Evolutionary conservation across 2,888 invertebrate genomes (phyloP).

Genomic region (Mesorhabditis spiculigera): DNA sequence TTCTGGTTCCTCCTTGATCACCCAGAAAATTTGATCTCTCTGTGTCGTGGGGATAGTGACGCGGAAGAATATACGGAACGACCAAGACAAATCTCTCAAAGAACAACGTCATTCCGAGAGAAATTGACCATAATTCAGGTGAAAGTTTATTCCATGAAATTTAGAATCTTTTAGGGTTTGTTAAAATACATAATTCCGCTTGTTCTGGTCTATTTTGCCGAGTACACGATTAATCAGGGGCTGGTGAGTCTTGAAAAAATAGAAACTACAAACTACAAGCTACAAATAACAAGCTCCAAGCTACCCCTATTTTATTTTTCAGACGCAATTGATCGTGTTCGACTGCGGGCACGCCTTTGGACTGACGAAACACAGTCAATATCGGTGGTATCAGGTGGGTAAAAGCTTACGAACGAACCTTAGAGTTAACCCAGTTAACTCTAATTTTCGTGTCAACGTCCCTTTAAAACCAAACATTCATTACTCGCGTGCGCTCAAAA

Average conservation of each 20-base stretch:
- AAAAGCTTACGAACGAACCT: not conserved
- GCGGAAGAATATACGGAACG: not conserved
- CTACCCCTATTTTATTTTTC: no score
- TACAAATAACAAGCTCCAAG: not conserved
- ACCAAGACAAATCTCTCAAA: no score
- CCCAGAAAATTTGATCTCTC: conserved; percentile 3
- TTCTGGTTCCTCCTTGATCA: not conserved
- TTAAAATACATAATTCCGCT: not conserved
- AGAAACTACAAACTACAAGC: not conserved
- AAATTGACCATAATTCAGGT: not conserved
- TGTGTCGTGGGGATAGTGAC: not conserved
- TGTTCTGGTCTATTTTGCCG: not conserved
- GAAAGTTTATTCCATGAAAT: not conserved
- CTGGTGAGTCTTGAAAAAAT: not conserved
- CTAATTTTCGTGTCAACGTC: no score
- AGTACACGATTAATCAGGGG: not conserved
- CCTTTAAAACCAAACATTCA: no score
- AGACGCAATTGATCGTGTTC: not conserved
- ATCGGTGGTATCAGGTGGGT: not conserved
- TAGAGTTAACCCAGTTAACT: no score
- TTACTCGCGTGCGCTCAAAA: no score
- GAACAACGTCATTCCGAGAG: not conserved
- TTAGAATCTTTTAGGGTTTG: not conserved
- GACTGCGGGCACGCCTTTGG: not conserved
- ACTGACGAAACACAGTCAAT: not conserved